Evolutionary conservation across 2,888 invertebrate genomes (phyloP).

Genomic region (Poecilobothrus nobilitatus): DNA sequence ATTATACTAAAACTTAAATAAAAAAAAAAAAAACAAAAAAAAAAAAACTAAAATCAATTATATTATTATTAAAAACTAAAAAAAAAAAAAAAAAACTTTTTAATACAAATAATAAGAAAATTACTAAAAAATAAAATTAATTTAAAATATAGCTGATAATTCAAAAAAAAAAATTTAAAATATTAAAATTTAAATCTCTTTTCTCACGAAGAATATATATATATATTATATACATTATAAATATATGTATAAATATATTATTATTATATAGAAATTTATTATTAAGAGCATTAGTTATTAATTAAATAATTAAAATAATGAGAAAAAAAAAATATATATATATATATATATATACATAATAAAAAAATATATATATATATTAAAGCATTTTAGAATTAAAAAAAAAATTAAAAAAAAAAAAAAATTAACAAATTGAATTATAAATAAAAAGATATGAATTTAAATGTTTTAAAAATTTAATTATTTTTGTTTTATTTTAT

Average conservation of each 20-base stretch:
- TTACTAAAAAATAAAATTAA: too few species aligned
- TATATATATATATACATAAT: background rate
- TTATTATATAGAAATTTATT: background rate
- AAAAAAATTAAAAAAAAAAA: background rate
- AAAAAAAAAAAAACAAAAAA: too few species aligned
- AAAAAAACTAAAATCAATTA: too few species aligned
- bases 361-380: background rate
- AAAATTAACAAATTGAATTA: background rate
- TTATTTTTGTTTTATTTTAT: background rate
- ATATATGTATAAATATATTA: background rate
- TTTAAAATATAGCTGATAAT: too few species aligned
- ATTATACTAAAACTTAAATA: too few species aligned
- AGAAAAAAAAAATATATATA: background rate
- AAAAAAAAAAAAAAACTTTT: too few species aligned
- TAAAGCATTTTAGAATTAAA: background rate
- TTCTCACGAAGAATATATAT: background rate
- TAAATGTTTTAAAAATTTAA: conserved; percentile 6
- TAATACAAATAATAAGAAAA: too few species aligned
- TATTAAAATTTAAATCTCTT: background rate
- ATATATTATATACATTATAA: background rate
- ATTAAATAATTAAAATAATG: background rate
- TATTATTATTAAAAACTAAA: too few species aligned
- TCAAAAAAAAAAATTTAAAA: background rate
- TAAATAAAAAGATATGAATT: conserved; percentile 6
- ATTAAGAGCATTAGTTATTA: background rate